Evolutionary conservation across 2,113 vertebrate genomes (phyloP).

Genomic region (Emydocephalus ijimae): DNA sequence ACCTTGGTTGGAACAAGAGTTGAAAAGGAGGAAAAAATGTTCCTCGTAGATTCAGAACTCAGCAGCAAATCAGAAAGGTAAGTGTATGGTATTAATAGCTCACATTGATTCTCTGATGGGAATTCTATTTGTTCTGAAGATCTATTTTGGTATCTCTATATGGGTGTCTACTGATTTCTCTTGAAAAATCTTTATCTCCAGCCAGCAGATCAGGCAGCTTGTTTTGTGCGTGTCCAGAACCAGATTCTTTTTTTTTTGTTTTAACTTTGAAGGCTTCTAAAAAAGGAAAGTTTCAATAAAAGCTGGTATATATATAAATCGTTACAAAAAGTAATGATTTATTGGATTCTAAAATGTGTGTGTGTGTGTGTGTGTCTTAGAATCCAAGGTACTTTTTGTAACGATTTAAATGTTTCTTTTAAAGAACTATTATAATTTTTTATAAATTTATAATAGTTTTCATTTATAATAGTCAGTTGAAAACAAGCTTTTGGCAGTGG

Average conservation of each 20-base stretch:
- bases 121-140: constrained; percentile 1
- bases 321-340: too few species aligned
- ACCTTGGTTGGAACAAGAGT: background rate
- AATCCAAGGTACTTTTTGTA: background rate
- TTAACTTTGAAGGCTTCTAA: background rate
- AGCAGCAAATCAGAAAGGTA: background rate
- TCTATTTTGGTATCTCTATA: background rate
- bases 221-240: constrained; percentile 18
- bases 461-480: background rate
- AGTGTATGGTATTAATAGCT: constrained; percentile 4
- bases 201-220: background rate
- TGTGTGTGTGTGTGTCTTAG: background rate
- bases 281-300: constrained; percentile 1
- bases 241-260: background rate
- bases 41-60: background rate
- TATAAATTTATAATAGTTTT: background rate
- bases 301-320: background rate
- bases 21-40: background rate
- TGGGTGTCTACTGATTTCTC: constrained; percentile 13
- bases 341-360: too few species aligned
- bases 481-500: background rate
- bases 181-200: background rate
- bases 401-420: background rate
- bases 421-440: background rate
- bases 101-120: background rate